phyloP scores from a whole-genome alignment of 1,140 invertebrate species.

The Spodoptera frugiperda region DNA sequence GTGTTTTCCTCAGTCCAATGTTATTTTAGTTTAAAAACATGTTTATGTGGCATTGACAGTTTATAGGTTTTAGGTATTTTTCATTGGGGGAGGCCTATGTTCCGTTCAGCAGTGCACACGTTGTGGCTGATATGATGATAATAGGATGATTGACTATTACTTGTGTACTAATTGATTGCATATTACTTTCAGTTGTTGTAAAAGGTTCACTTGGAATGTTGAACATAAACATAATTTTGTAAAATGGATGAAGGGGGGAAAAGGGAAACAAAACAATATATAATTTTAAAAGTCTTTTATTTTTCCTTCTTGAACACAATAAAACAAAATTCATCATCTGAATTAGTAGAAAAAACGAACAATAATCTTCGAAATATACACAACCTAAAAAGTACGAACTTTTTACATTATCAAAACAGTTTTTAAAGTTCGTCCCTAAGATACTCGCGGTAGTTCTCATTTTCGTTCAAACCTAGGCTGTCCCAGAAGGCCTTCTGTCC shows the following conservation, averaged over 20 bases:
- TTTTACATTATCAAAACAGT: not conserved
- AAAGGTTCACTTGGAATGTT: too few species aligned
- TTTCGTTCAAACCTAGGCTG: slow-evolving; percentile 86
- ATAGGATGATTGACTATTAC: too few species aligned
- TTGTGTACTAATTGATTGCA: too few species aligned
- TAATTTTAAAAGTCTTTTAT: not conserved
- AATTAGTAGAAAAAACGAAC: not conserved
- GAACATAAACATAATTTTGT: too few species aligned
- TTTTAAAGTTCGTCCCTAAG: slow-evolving; percentile 79
- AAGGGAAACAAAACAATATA: not conserved
- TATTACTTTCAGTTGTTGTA: too few species aligned
- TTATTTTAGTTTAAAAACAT: not conserved
- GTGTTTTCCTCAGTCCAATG: slow-evolving; percentile 9
- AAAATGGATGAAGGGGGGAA: not conserved
- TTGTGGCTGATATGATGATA: too few species aligned
- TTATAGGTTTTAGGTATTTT: too few species aligned
- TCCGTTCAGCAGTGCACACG: too few species aligned
- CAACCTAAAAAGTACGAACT: not conserved
- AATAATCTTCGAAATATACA: not conserved
- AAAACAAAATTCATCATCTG: not conserved
- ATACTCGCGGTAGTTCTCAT: slow-evolving; percentile 72
- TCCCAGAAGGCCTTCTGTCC: slow-evolving; percentile 87
- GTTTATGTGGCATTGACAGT: too few species aligned
- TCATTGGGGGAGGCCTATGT: too few species aligned
- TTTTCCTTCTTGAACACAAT: not conserved